Evolutionary conservation across 2,888 invertebrate species (phyloP).

Genomic region (Watsonalla cultraria): DNA sequence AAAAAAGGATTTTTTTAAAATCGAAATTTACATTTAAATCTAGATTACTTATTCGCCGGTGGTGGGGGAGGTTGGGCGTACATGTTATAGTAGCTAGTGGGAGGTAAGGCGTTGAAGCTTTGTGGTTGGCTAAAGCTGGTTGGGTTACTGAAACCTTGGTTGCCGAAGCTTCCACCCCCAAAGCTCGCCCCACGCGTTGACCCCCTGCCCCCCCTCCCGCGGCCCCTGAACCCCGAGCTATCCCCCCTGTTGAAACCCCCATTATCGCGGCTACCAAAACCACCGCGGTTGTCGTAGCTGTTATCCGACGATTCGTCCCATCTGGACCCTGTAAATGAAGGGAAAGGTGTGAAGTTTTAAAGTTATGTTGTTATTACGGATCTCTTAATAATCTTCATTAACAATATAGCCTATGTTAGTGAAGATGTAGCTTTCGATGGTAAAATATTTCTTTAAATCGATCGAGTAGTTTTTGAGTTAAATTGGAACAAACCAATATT

Average conservation of each 20-base stretch:
- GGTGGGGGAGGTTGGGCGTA: constrained; percentile 63
- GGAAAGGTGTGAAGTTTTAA: too few species aligned
- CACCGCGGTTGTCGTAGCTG: constrained; percentile 12
- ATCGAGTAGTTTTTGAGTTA: too few species aligned
- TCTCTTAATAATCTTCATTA: too few species aligned
- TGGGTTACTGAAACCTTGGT: constrained; percentile 10
- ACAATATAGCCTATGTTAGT: too few species aligned
- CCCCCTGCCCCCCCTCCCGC: constrained; percentile 25
- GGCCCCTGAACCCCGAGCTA: constrained; percentile 45
- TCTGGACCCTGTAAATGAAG: constrained; percentile 34
- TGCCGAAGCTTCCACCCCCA: constrained; percentile 14
- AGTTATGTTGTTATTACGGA: too few species aligned
- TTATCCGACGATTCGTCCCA: constrained; percentile 44
- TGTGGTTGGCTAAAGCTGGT: constrained; percentile 13
- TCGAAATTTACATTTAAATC: neutral
- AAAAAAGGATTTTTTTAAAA: too few species aligned
- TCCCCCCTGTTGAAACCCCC: constrained; percentile 31
- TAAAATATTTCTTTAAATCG: too few species aligned
- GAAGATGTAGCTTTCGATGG: too few species aligned
- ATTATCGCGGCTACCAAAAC: constrained; percentile 14
- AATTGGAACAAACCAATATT: too few species aligned
- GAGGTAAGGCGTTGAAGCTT: constrained; percentile 40
- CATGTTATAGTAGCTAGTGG: constrained; percentile 67
- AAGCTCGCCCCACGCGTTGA: constrained; percentile 16
- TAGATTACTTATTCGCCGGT: constrained; percentile 21